Evolutionary conservation across 1,140 invertebrate species (phyloP), one percentile per base, ranked within the genome.

Genomic region (Gyrodactylus salaris): DNA sequence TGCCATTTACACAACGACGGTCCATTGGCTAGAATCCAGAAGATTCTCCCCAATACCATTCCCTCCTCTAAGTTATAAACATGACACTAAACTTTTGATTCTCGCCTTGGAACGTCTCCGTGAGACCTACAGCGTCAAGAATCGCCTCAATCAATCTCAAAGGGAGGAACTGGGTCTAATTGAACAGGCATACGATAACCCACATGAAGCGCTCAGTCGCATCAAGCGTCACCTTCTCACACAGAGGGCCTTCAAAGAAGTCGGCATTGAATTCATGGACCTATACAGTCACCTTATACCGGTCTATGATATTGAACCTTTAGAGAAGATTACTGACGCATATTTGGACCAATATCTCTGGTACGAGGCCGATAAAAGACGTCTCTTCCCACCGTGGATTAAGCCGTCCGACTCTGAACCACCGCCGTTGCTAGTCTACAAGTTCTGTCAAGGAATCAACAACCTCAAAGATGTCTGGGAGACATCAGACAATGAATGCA

Each of bases 321-420:
- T 99, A 7, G 95, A 99, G 80, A 99, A 99, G 82, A 97, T 99
- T 25, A 97, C 93, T 0, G 95, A 99, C 80, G 95, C 95, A n/a
- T 99, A 99, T 81, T 82, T 99, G 25, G 94, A 99, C 84, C 95
- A 99, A 80, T 99, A 99, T 82, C 80, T 98, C 2, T 99, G 94
- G 94, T 99, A 98, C 80, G 95, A 99, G 82, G 92, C 95, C 0
- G 95, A 99, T 80, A 99, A 99, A 79, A 84, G 95, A 25, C 81
- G 91, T 25, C 82, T 99, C 1, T 94, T 99, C 77, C 95, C 95
- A 69, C 89, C 91, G 0, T 99, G 95, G 95, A 90, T 98, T 1
- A 99, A 99, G 80, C 94, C 95, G 0, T 89, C 89, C 0, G 95
- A 99, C 78, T 89, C 91, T 0, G 95, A 99, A 82, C 95, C 95